phyloP scores from a whole-genome alignment of 2,797 vertebrate species.

The Schizopygopsis pylzovi region DNA sequence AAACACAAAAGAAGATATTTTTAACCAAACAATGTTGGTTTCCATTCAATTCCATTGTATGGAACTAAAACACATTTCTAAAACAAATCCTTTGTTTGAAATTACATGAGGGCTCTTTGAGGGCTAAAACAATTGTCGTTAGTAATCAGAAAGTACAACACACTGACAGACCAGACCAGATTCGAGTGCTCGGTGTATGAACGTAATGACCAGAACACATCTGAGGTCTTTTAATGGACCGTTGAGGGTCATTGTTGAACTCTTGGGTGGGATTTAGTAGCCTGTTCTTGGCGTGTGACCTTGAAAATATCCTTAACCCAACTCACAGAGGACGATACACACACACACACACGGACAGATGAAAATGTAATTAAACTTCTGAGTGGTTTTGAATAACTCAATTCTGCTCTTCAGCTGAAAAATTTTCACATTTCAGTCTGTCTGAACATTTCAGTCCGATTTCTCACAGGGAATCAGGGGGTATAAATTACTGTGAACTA shows the following conservation, averaged over 20 bases:
- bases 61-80: background rate
- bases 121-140: background rate
- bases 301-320: slow-evolving; percentile 50
- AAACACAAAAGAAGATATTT: background rate
- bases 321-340: slow-evolving; percentile 10
- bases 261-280: slow-evolving; percentile 49
- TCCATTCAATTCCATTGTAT: background rate
- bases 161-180: slow-evolving; percentile 33
- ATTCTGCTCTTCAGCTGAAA: slow-evolving; percentile 47
- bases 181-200: background rate
- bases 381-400: slow-evolving; percentile 68
- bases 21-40: background rate
- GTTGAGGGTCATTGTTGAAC: slow-evolving; percentile 44
- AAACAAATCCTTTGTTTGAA: background rate
- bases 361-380: slow-evolving; percentile 73
- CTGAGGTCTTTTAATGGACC: slow-evolving; percentile 52
- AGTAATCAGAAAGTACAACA: slow-evolving; percentile 8
- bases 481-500: slow-evolving; percentile 24
- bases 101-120: background rate
- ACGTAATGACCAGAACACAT: slow-evolving; percentile 30
- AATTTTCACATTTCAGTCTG: slow-evolving; percentile 23
- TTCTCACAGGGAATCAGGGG: slow-evolving; percentile 23
- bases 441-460: slow-evolving; percentile 5
- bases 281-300: slow-evolving; percentile 39
- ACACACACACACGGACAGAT: slow-evolving; percentile 24